Conservation (phyloP, 2,888 invertebrate species). For the Drosophila nr. perissopoda region DNA sequence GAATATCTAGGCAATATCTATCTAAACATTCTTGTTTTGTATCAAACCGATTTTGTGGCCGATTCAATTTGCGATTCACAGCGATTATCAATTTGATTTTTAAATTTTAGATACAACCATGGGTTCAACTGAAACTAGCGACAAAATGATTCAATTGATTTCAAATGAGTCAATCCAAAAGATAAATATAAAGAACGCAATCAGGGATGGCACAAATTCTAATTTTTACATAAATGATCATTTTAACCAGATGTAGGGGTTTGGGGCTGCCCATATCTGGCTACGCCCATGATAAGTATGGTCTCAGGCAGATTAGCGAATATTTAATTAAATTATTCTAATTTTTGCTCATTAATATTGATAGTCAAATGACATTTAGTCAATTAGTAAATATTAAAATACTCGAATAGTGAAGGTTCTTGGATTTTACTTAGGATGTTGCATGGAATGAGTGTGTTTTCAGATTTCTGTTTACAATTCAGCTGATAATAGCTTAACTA, state of each 20-base stretch:
- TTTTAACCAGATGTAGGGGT: neutral
- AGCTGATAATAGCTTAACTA: neutral
- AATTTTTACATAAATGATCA: neutral
- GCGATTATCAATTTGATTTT: neutral
- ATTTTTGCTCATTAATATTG: neutral
- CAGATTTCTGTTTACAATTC: neutral
- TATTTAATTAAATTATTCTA: neutral
- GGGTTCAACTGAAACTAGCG: neutral
- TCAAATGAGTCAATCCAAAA: neutral
- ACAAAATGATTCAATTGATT: neutral
- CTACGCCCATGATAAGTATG: neutral
- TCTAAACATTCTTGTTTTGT: neutral
- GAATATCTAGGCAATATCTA: too few relatives aligned
- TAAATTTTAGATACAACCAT: neutral
- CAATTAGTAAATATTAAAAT: neutral
- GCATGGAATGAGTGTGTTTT: neutral
- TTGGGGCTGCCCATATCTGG: neutral
- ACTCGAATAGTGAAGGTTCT: neutral
- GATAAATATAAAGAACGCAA: neutral
- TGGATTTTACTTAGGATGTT: neutral
- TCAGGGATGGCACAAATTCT: neutral
- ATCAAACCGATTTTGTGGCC: neutral
- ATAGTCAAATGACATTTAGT: neutral
- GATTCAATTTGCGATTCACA: neutral
- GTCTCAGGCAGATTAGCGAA: neutral